Base-by-base conservation (phyloP, 1,140 invertebrate species). In the Latrodectus geometricus region DNA sequence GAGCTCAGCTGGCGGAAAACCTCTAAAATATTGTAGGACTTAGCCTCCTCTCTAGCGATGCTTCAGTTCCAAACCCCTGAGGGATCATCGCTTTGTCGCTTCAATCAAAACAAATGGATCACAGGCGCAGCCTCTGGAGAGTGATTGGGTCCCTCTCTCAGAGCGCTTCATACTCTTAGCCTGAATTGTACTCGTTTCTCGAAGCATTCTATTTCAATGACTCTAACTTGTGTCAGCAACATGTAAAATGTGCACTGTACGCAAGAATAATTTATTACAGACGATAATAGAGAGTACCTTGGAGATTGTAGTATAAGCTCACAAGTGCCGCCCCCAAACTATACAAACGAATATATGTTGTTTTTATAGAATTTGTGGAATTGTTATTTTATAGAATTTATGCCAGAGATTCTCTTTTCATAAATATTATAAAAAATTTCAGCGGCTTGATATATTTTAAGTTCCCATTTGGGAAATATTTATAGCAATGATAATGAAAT, bases 61-160 rank as follows among this genome's bases (percentile, higher is more conserved):
- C 72, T 65, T 65, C 23, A 48, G 49, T 23, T 20, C 35, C 70
- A 61, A 83, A 73, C 80, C 80, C 80, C 69, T 61, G 14, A 20
- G 80, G 80, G 80, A 83, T 83, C 80, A 83, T 74, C 80, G 80
- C 72, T 83, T 83, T 83, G 80, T 83, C 80, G 80, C 80, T 83
- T 83, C 80, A 83, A 83, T 83, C 80, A 83, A 83, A 83, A 83
- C 80, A 83, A 83, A 83, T 83, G 80, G 80, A 83, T 83, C 69
- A 83, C 80, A 74, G 14, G 48, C 79, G 50, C 49, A 81, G 72
- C 79, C 68, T 68, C 11, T 52, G 70, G 54, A 68, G 35, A 50
- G 49, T 20, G 70, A 72, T 73, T 49, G 70, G 68, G 78, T 21
- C 52, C 74, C 21, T 52, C 54, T 76, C 52, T 23, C 54, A 20